Base-by-base conservation (phyloP, 2,113 vertebrate species). In the Pedetes capensis region DNA sequence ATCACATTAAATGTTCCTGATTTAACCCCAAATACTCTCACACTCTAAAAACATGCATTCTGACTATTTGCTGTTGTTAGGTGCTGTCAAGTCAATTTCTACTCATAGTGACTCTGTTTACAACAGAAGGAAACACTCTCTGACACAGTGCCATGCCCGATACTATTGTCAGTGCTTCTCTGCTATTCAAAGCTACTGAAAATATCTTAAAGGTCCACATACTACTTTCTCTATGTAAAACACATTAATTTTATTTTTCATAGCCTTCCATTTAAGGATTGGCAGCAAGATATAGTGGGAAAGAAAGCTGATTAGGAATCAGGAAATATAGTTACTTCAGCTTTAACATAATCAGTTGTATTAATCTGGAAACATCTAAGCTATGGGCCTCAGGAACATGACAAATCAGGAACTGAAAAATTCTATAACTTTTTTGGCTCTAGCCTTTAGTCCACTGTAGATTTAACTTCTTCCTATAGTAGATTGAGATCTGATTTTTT, bases 391-490 rank as follows among this genome's bases (percentile, higher is more conserved):
- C 4, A 61, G 71, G 8, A 76, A 92, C 82, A 87, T 53, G 63
- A 86, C 42, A 42, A 93, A 74, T 74, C 5, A 55, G 66, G 13
- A 51, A 57, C 16, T 76, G 71, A 84, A 87, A 18, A 74, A 57
- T 29, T 69, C 37, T 82, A 47, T 37, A 55, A 27, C 13, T 23
- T 32, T 90, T 72, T 29, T 64, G 61, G 39, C 51, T 76, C 11
- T 59, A 37, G 2, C 9, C 7, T n/a, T 64, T 82, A 83, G 37
- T 51, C 49, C 27, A n/a, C 32, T 34, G 11, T 44, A 51, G 49
- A 9, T 91, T 89, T 82, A 95, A 42, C 53, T 84, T 95, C 78
- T 97, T 95, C 59, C 39, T 59, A 71, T 5, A 95, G 74, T 23
- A 87, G 59, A 55, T 44, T 94, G 39, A 68, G 66, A 88, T 87